These are phyloP conservation scores for Hemicentrotus pulcherrimus DNA, from an alignment of 35 echinoderm and acorn worm species.

Conservation along the genomic window DNA sequence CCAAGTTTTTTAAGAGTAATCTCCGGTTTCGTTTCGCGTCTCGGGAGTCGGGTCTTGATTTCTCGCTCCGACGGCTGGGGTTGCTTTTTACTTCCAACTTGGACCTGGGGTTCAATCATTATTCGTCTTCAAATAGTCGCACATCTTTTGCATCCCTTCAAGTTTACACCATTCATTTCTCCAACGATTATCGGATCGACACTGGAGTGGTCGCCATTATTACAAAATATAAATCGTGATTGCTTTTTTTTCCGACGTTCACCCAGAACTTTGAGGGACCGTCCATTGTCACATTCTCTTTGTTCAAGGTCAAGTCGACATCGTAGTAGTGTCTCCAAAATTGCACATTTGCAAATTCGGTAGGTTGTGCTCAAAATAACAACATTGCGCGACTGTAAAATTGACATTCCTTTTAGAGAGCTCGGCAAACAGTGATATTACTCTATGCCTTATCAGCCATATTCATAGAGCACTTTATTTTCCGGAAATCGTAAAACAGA, in stretches of 20 bases:
- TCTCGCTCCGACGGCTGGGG: not conserved
- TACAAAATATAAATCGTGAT: not conserved
- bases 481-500: conserved; percentile 41
- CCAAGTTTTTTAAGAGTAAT: conserved; percentile 22
- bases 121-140: not conserved
- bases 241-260: not conserved
- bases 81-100: not conserved
- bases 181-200: not conserved
- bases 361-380: conserved; percentile 8
- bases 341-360: conserved; percentile 4
- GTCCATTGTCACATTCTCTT: not conserved
- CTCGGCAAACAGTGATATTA: conserved; percentile 5
- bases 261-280: not conserved
- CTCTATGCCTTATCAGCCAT: not conserved
- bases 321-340: not conserved
- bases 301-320: conserved; percentile 23
- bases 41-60: not conserved
- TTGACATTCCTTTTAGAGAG: not conserved
- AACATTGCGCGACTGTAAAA: not conserved
- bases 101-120: not conserved
- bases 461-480: conserved; percentile 32
- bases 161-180: not conserved
- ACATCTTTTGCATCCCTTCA: not conserved
- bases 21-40: not conserved
- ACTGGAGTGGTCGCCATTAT: not conserved